These are phyloP conservation scores for Oplegnathus fasciatus DNA, from an alignment of 2,113 vertebrate species.

Conservation along the genomic window DNA sequence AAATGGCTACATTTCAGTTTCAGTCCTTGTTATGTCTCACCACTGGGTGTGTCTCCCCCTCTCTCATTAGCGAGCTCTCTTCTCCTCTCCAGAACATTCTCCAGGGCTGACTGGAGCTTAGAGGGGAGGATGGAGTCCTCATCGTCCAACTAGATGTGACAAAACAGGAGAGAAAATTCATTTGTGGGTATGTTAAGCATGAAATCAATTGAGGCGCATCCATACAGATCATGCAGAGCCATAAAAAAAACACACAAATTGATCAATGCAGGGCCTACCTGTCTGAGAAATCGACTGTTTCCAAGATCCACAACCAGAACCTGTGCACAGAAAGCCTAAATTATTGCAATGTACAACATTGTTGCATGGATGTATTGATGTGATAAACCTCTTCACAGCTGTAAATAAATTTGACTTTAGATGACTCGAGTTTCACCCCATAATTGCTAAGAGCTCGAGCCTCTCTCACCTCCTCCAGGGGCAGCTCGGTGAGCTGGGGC, in stretches of 20 bases:
- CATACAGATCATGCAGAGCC: background rate
- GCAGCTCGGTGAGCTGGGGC: constrained; percentile 90
- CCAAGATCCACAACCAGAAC: constrained; percentile 93
- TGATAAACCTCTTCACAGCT: background rate
- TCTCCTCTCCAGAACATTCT: constrained; percentile 91
- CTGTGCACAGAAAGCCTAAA: constrained; percentile 69
- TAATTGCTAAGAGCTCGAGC: background rate
- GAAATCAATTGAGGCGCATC: background rate
- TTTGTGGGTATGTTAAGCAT: background rate
- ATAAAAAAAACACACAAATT: background rate
- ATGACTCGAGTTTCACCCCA: background rate
- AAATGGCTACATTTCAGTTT: background rate
- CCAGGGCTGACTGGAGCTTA: constrained; percentile 91
- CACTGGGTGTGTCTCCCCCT: constrained; percentile 82
- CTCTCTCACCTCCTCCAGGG: constrained; percentile 90
- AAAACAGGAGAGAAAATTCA: background rate
- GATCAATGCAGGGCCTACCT: constrained; percentile 77
- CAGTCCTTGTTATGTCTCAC: constrained; percentile 63
- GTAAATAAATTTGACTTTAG: background rate
- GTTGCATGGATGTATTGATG: background rate
- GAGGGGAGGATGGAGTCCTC: constrained; percentile 93
- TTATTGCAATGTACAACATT: background rate
- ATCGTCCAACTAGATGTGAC: constrained; percentile 88
- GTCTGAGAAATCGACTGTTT: constrained; percentile 89
- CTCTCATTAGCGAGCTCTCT: constrained; percentile 87